phyloP scores from a whole-genome alignment of 2,797 vertebrate genomes.

The Synanceia verrucosa region DNA sequence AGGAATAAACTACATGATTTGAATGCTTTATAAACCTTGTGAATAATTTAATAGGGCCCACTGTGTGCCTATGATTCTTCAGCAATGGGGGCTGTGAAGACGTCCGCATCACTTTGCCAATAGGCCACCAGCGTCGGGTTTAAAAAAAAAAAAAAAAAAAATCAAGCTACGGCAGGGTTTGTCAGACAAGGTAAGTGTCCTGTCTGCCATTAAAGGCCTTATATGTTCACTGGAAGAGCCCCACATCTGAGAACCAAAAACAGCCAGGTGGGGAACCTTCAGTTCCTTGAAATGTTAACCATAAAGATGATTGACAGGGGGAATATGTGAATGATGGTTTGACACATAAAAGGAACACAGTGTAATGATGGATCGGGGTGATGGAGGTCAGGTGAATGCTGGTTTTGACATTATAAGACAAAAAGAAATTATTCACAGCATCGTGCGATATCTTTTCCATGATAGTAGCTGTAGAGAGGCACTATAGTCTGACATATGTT shows the following conservation, averaged over 20 bases:
- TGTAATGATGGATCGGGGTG: conserved; percentile 57
- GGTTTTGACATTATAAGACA: conserved; percentile 65
- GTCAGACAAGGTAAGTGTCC: conserved; percentile 41
- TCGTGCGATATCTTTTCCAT: conserved; percentile 45
- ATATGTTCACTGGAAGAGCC: conserved; percentile 39
- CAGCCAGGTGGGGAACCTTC: conserved; percentile 23
- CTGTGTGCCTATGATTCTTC: conserved; percentile 12
- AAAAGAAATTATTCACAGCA: conserved; percentile 69
- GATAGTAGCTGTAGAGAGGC: conserved; percentile 56
- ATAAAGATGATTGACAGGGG: conserved; percentile 74
- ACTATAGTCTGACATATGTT: conserved; percentile 67
- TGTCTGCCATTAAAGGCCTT: conserved; percentile 36
- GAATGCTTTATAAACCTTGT: conserved; percentile 28
- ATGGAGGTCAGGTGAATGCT: conserved; percentile 49
- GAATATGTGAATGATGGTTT: conserved; percentile 69
- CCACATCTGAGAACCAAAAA: conserved; percentile 40
- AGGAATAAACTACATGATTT: conserved; percentile 2
- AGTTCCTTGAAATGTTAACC: conserved; percentile 56
- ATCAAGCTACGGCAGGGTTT: conserved; percentile 20
- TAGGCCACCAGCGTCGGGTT: conserved; percentile 30
- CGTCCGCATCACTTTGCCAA: conserved; percentile 1
- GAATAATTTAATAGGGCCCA: conserved; percentile 27
- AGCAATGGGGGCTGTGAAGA: neutral
- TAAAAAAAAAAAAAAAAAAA: no score
- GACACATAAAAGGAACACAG: conserved; percentile 62